phyloP scores from a whole-genome alignment of 2,797 vertebrate species.

The Mormyrus proboscirostris region DNA sequence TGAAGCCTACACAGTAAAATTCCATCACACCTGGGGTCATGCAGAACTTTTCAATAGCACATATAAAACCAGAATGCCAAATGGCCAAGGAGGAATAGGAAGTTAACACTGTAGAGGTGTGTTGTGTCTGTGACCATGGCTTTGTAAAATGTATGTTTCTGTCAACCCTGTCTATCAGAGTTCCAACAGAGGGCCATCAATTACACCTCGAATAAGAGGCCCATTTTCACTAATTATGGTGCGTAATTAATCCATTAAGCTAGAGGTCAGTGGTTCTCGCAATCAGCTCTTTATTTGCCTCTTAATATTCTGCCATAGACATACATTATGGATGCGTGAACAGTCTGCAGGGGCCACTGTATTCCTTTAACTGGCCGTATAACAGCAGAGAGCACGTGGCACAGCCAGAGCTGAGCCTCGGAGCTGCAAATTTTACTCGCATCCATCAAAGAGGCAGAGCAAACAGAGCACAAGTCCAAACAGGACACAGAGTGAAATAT shows the following conservation, averaged over 20 bases:
- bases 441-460: not conserved
- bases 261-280: not conserved
- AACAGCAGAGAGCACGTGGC: not conserved
- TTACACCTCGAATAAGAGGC: not conserved
- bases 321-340: not conserved
- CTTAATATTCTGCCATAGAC: not conserved
- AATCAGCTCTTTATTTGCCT: not conserved
- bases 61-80: not conserved
- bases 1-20: not conserved
- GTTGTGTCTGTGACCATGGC: not conserved
- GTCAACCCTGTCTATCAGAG: not conserved
- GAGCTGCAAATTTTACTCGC: not conserved
- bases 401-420: not conserved
- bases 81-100: not conserved
- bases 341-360: not conserved
- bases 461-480: not conserved
- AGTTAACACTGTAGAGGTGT: not conserved
- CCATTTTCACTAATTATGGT: slow-evolving; percentile 7
- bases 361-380: not conserved
- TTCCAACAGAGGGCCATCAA: not conserved
- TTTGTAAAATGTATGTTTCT: not conserved
- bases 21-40: not conserved
- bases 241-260: not conserved
- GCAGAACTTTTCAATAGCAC: not conserved
- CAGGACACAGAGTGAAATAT: not conserved